phyloP scores from a whole-genome alignment of 2,888 invertebrate genomes.

The Diarsia rubi region DNA sequence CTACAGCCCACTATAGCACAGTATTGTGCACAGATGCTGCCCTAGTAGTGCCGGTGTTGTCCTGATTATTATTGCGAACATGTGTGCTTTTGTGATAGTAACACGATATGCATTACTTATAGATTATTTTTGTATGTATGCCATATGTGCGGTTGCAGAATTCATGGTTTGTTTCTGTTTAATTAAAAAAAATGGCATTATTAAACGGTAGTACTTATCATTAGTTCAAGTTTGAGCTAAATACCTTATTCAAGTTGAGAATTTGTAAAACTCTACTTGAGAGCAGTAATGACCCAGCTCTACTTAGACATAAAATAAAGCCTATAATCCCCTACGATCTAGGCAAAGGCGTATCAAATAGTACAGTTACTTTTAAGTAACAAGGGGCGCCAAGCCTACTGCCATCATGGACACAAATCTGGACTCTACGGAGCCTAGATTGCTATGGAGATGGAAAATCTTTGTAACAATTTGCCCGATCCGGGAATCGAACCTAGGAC shows the following conservation, averaged over 20 bases:
- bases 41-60: conserved; percentile 69
- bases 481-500: too few relatives aligned
- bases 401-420: too few relatives aligned
- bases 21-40: conserved; percentile 83
- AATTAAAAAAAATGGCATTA: background rate
- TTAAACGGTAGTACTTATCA: background rate
- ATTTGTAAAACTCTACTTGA: background rate
- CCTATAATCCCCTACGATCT: too few relatives aligned
- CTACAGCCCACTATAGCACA: conserved; percentile 67
- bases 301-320: too few relatives aligned
- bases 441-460: too few relatives aligned
- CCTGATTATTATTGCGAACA: conserved; percentile 69
- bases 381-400: too few relatives aligned
- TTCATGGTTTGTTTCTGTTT: background rate
- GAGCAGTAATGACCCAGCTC: too few relatives aligned
- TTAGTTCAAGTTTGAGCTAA: background rate
- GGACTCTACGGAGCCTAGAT: too few relatives aligned
- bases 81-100: conserved; percentile 66
- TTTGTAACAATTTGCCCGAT: too few relatives aligned
- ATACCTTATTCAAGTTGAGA: background rate
- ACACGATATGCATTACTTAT: conserved; percentile 57
- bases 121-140: conserved; percentile 36
- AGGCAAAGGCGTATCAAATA: too few relatives aligned
- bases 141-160: conserved; percentile 45
- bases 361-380: too few relatives aligned